These are phyloP conservation scores for Aldrovandia affinis DNA, from an alignment of 2,797 vertebrate species.

Conservation along the genomic window DNA sequence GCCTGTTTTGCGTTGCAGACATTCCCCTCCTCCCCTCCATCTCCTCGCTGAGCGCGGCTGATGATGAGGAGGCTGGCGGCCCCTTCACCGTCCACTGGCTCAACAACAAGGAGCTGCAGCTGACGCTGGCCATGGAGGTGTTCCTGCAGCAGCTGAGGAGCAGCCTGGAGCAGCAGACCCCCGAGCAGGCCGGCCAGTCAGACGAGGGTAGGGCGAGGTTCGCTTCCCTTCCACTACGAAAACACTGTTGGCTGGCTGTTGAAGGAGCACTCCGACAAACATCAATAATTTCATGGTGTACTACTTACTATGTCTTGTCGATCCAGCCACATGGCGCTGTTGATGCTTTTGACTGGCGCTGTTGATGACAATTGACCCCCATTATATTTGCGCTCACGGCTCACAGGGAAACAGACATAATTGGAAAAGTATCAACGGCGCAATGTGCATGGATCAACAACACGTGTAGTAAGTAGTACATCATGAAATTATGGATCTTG, in stretches of 20 bases:
- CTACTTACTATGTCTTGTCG: too few species aligned
- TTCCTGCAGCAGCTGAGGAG: slow-evolving; percentile 89
- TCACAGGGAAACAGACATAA: too few species aligned
- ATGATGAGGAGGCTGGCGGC: slow-evolving; percentile 88
- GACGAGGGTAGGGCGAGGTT: slow-evolving; percentile 71
- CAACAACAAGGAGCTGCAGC: slow-evolving; percentile 96
- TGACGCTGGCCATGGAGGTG: slow-evolving; percentile 95
- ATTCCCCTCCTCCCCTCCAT: slow-evolving; percentile 97
- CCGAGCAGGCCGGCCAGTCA: slow-evolving; percentile 78
- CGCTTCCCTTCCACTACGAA: neutral
- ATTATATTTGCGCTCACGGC: too few species aligned
- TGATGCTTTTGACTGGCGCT: too few species aligned
- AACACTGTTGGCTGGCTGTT: neutral
- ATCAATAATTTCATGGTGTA: too few species aligned
- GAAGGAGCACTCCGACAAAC: neutral
- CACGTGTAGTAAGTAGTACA: too few species aligned
- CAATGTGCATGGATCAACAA: too few species aligned
- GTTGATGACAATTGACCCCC: too few species aligned
- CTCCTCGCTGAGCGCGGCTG: slow-evolving; percentile 81
- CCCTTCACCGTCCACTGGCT: slow-evolving; percentile 97
- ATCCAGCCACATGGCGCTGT: too few species aligned
- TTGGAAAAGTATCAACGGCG: too few species aligned
- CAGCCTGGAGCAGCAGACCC: slow-evolving; percentile 82
- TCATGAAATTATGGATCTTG: too few species aligned
- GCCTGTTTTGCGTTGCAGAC: slow-evolving; percentile 68